Conservation (phyloP, 37 sponge, comb jelly and placozoan species). For the Geodia barretti region DNA sequence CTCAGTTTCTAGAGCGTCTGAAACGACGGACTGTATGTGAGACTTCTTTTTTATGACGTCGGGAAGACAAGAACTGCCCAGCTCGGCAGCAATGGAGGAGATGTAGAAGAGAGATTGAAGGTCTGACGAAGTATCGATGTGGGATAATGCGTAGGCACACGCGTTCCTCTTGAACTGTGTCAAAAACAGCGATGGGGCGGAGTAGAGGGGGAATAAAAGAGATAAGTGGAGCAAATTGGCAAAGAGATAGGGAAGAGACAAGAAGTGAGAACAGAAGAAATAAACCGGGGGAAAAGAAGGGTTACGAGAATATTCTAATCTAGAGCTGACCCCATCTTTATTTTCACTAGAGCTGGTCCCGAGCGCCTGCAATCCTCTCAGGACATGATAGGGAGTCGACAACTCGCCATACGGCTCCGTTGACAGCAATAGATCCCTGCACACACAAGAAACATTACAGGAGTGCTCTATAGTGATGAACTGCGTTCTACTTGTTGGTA, state of each 20-base stretch:
- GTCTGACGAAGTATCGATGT: not conserved
- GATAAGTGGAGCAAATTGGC: not conserved
- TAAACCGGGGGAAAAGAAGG: not conserved
- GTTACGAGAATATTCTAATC: too few relatives aligned
- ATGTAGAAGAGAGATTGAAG: conserved; percentile 26
- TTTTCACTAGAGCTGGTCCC: not conserved
- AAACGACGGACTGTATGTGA: not conserved
- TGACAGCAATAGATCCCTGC: not conserved
- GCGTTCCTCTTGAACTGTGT: not conserved
- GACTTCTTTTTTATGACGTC: not conserved
- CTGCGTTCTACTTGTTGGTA: too few relatives aligned
- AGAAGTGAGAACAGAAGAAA: not conserved
- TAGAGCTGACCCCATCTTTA: not conserved
- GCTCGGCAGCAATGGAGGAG: conserved; percentile 18
- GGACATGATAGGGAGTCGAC: not conserved
- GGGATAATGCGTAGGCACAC: not conserved
- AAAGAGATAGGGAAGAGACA: not conserved
- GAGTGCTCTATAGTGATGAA: too few relatives aligned
- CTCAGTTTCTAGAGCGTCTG: conserved; percentile 3
- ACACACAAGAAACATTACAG: too few relatives aligned
- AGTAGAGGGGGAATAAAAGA: not conserved
- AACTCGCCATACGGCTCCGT: not conserved
- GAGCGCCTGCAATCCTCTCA: not conserved
- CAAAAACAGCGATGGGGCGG: not conserved
- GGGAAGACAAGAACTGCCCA: conserved; percentile 9